These are phyloP conservation scores for Amblyjoppa proteus DNA, from an alignment of 2,888 invertebrate genomes.

Conservation along the genomic window DNA sequence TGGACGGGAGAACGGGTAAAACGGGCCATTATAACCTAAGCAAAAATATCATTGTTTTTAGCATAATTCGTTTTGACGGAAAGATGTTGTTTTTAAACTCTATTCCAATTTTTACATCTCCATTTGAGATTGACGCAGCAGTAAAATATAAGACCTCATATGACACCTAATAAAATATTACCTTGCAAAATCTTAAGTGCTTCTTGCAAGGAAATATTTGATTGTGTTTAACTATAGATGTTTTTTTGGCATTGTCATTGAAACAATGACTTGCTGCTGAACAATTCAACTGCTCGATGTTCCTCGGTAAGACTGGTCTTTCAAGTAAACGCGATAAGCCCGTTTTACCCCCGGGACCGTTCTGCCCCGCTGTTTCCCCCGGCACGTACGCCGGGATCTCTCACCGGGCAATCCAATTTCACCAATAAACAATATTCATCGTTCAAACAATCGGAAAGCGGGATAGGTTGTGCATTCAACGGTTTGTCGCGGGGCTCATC, in stretches of 20 bases:
- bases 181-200: background rate
- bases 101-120: background rate
- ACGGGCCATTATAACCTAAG: too few relatives aligned
- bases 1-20: too few relatives aligned
- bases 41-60: too few relatives aligned
- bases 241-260: too few relatives aligned
- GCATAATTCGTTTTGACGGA: too few relatives aligned
- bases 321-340: background rate
- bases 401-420: slow-evolving; percentile 50
- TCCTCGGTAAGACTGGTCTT: background rate
- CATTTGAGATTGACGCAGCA: background rate
- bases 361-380: slow-evolving; percentile 8
- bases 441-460: slow-evolving; percentile 55
- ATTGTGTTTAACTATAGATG: background rate
- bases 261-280: too few relatives aligned
- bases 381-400: background rate
- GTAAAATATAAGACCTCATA: too few relatives aligned
- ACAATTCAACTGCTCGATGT: too few relatives aligned
- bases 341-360: background rate
- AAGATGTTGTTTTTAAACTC: too few relatives aligned
- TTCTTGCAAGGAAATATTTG: background rate
- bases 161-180: background rate
- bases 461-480: slow-evolving; percentile 8
- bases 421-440: slow-evolving; percentile 54
- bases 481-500: background rate